A percentile compares a stretch with the other conserved stretches of the same genome.
Evolutionary conservation across 1,140 invertebrate genomes (phyloP).

Genomic region (Scaptomyza hsui): DNA sequence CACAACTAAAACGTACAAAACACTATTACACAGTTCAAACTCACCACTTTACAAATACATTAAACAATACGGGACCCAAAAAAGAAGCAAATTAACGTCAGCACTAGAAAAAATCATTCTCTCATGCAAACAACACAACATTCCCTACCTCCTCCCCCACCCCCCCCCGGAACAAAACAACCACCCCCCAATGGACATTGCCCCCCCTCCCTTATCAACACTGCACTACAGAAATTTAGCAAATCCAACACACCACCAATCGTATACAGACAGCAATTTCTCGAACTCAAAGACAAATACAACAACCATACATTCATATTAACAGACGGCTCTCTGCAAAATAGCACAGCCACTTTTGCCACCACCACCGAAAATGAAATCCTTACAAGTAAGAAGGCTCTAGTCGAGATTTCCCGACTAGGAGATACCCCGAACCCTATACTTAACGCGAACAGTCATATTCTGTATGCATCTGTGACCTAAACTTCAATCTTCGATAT

Average conservation of each 20-base stretch:
- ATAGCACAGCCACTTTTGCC: conserved; percentile 7
- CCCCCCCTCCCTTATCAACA: too few species aligned
- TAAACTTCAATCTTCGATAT: too few species aligned
- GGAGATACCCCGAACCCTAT: too few species aligned
- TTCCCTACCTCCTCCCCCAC: background rate
- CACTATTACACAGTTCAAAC: conserved; percentile 5
- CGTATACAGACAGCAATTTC: background rate
- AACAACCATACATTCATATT: background rate
- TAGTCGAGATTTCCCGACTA: too few species aligned
- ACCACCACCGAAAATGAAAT: background rate
- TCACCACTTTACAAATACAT: conserved; percentile 7
- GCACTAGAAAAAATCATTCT: too few species aligned
- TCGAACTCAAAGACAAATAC: background rate
- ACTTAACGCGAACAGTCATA: too few species aligned
- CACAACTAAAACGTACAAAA: conserved; percentile 1
- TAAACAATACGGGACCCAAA: background rate
- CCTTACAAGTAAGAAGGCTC: too few species aligned
- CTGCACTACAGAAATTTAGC: background rate
- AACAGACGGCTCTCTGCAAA: conserved; percentile 6
- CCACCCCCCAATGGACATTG: too few species aligned
- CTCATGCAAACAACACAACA: too few species aligned
- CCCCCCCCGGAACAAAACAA: background rate
- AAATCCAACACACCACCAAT: too few species aligned
- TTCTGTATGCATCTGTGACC: too few species aligned
- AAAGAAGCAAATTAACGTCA: background rate